Percentiles rank a stretch among this genome's conserved stretches.
These are phyloP conservation scores for Pomacea maculata DNA, from an alignment of 1,140 invertebrate species.

Conservation along the genomic window DNA sequence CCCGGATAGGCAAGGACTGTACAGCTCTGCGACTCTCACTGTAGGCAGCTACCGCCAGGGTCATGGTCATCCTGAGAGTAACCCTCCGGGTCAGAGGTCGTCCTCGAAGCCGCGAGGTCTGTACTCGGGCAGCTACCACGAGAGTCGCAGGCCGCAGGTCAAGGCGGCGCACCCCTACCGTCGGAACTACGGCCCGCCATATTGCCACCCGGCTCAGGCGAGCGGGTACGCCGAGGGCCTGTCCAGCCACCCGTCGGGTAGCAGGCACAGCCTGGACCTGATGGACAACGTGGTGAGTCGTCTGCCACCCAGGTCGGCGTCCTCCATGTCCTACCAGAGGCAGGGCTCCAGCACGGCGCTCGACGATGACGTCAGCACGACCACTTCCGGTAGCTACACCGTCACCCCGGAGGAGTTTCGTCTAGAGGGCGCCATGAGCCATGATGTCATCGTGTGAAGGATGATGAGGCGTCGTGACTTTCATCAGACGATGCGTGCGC, in stretches of 20 bases:
- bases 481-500: not conserved
- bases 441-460: constrained; percentile 42
- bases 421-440: constrained; percentile 34
- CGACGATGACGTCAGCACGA: constrained; percentile 49
- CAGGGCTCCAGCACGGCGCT: constrained; percentile 12
- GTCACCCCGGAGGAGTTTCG: constrained; percentile 46
- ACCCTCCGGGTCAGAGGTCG: not conserved
- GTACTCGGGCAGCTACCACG: constrained; percentile 19
- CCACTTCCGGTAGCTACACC: constrained; percentile 52
- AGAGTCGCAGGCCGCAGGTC: constrained; percentile 8
- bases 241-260: not conserved
- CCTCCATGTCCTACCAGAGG: constrained; percentile 16
- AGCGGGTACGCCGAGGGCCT: constrained; percentile 4
- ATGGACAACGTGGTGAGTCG: not conserved
- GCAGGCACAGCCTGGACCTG: not conserved
- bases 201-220: not conserved
- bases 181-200: not conserved
- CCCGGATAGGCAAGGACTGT: constrained; percentile 4
- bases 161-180: not conserved
- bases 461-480: not conserved
- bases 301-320: not conserved
- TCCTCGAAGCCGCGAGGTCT: constrained; percentile 2
- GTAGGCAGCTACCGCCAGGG: constrained; percentile 7
- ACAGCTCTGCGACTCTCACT: constrained; percentile 1
- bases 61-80: not conserved